Evolutionary conservation across 1,140 invertebrate species (phyloP).

Genomic region (Cherax quadricarinatus): DNA sequence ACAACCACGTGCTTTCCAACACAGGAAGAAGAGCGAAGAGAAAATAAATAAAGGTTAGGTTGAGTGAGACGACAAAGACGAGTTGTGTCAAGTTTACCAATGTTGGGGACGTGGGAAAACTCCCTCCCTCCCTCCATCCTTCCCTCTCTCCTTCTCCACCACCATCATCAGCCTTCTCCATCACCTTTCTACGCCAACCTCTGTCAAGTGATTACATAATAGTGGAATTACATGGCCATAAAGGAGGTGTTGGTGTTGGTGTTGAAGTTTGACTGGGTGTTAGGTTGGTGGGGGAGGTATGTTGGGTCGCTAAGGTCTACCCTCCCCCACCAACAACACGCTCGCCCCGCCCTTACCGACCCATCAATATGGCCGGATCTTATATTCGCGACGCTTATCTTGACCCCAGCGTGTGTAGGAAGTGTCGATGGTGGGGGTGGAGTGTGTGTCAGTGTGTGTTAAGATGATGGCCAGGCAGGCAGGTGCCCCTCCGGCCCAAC

Average conservation of each 20-base stretch:
- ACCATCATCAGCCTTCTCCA: not conserved
- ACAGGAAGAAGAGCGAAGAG: not conserved
- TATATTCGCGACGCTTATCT: slow-evolving; percentile 62
- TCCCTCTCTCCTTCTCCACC: no score
- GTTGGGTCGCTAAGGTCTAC: slow-evolving; percentile 36
- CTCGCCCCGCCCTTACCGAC: slow-evolving; percentile 32
- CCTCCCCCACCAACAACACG: no score
- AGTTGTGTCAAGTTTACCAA: no score
- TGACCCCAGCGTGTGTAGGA: slow-evolving; percentile 42
- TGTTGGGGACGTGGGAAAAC: no score
- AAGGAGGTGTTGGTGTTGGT: slow-evolving; percentile 53
- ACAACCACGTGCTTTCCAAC: not conserved
- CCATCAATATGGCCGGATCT: not conserved
- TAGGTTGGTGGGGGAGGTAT: slow-evolving; percentile 49
- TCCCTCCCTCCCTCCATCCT: no score
- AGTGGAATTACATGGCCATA: slow-evolving; percentile 68
- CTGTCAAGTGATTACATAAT: slow-evolving; percentile 69
- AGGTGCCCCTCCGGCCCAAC: not conserved
- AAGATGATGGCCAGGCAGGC: slow-evolving; percentile 11
- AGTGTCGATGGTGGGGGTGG: slow-evolving; percentile 30
- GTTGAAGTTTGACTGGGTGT: slow-evolving; percentile 43
- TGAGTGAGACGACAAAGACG: no score
- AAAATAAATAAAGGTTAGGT: not conserved
- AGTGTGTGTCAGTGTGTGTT: slow-evolving; percentile 44
- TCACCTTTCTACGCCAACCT: slow-evolving; percentile 63